Evolutionary conservation across 35 echinoderm and acorn worm genomes (phyloP), one percentile per base, ranked within the genome.

Genomic region (Ptychodera flava): DNA sequence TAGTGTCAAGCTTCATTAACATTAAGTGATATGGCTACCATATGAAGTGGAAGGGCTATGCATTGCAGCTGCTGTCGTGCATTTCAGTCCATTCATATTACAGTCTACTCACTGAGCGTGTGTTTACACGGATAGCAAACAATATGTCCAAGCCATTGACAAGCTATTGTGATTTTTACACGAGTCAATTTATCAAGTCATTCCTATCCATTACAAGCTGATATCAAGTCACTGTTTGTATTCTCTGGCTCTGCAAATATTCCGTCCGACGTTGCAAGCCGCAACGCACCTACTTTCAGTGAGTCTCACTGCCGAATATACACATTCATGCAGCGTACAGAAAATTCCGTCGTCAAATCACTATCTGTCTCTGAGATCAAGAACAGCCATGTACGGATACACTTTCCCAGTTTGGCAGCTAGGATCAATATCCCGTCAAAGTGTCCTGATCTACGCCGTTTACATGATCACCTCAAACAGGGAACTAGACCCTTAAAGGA

Each of bases 141-240:
- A 87, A 30, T 93, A 87, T 35, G 87, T 93, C 1, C 91, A 93
- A 81, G 91, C 91, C 1, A 81, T 76, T 77, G 83, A 93, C 79
- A 89, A 89, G 77, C 76, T 91, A 30, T 28, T 83, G 89, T 90
- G 14, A 34, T 75, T 94, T 90, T 77, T 93, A 88, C 29, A 84
- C 85, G 0, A 93, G 92, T 38, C 88, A 87, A 1, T 33, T 88
- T 28, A 85, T 93, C 15, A 87, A 88, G 33, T 88, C 92, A 81
- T 94, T 94, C 37, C 82, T 91, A 15, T 88, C 93, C 33, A 91
- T 89, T 15, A 36, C 93, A n/a, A n/a, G n/a, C n/a, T n/a, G n/a
- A n/a, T n/a, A n/a, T n/a, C n/a, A n/a, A n/a, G n/a, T n/a, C n/a
- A 31, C 31, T 94, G 33, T 82, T 89, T 37, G 86, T 91, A 36